Evolutionary conservation across 2,113 vertebrate species (phyloP).

Genomic region (Apteryx mantelli): DNA sequence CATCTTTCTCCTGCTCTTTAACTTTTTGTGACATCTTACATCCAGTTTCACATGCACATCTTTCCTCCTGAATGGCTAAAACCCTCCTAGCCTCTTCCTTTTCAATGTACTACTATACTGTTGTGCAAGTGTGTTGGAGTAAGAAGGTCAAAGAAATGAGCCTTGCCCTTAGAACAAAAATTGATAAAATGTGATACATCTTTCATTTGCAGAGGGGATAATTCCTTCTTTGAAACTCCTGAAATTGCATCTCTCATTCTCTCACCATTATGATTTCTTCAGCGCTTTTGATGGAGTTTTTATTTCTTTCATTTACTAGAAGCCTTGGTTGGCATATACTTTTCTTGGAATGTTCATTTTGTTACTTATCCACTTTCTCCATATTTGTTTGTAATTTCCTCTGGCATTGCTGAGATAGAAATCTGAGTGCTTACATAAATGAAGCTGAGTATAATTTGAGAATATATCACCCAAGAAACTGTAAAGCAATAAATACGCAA

Average conservation of each 20-base stretch:
- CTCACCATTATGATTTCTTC: not conserved
- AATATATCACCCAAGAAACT: not conserved
- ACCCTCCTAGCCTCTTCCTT: not conserved
- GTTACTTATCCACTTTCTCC: not conserved
- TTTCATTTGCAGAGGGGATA: not conserved
- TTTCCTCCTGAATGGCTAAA: not conserved
- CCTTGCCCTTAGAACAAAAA: not conserved
- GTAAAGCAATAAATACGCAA: not conserved
- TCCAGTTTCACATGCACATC: not conserved
- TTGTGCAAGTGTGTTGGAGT: rapidly evolving
- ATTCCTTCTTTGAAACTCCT: not conserved
- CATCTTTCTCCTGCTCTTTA: not conserved
- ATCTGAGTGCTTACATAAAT: not conserved
- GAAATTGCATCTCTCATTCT: not conserved
- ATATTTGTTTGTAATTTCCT: not conserved
- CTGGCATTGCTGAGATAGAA: not conserved
- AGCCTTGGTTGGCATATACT: not conserved
- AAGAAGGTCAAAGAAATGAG: not conserved
- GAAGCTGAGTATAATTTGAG: not conserved
- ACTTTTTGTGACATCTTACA: not conserved
- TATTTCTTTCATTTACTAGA: not conserved
- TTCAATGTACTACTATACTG: not conserved
- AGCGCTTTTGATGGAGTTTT: not conserved
- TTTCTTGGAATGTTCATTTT: not conserved
- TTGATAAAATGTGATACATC: not conserved